phyloP scores from a whole-genome alignment of 2,797 vertebrate species.

The Pachyuromys duprasi region DNA sequence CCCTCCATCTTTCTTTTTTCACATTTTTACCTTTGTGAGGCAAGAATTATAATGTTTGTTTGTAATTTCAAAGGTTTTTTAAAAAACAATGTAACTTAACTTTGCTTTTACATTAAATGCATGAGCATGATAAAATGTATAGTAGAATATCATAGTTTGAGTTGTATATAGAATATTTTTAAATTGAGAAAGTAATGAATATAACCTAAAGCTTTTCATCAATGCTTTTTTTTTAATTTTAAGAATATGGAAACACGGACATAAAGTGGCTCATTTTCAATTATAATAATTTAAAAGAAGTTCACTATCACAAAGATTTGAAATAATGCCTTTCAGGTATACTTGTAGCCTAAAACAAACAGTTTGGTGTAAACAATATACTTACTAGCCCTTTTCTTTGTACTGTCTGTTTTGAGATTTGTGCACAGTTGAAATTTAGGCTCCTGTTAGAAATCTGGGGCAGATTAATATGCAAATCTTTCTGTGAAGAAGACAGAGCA shows the following conservation, averaged over 20 bases:
- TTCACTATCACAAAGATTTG: not conserved
- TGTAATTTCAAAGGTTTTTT: constrained; percentile 16
- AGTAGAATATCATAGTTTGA: constrained; percentile 38
- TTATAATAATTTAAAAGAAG: constrained; percentile 25
- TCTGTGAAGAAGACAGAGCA: constrained; percentile 34
- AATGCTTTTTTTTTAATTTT: constrained; percentile 39
- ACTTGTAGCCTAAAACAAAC: not conserved
- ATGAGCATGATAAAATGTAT: constrained; percentile 14
- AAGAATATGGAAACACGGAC: constrained; percentile 19
- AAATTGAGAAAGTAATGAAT: not conserved
- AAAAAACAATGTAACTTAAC: not conserved
- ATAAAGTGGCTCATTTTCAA: constrained; percentile 24
- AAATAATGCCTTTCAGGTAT: constrained; percentile 46
- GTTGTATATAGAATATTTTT: not conserved
- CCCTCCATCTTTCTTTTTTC: not conserved
- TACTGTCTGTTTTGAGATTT: constrained; percentile 54
- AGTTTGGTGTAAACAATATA: constrained; percentile 21
- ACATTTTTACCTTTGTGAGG: not conserved
- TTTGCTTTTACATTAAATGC: constrained; percentile 16
- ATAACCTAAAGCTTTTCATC: not conserved
- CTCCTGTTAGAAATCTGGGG: constrained; percentile 53
- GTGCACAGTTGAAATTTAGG: constrained; percentile 51
- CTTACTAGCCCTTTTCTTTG: constrained; percentile 47
- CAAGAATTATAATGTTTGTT: not conserved
- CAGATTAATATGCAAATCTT: constrained; percentile 66